Conservation (phyloP, 2,797 vertebrate genomes). For the Malacoctenus gilli region DNA sequence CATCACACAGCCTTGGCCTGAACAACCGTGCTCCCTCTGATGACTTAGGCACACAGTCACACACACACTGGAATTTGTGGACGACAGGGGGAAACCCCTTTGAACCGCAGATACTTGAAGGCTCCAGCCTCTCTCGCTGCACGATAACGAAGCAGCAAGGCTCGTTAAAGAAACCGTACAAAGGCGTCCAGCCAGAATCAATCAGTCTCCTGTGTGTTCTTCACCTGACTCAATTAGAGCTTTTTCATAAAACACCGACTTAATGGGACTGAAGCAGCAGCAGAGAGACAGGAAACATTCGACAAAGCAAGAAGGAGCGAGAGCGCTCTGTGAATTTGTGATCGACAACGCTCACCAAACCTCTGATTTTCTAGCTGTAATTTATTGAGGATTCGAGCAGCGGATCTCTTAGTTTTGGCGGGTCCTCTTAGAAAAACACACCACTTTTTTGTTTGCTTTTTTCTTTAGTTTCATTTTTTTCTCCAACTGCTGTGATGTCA, state of each 20-base stretch:
- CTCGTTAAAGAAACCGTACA: conserved; percentile 49
- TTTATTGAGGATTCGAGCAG: no score
- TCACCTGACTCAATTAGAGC: conserved; percentile 55
- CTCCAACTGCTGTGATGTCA: no score
- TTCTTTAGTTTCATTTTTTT: no score
- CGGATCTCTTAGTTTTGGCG: no score
- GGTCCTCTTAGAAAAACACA: no score
- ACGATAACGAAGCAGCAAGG: conserved; percentile 18
- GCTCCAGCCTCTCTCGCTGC: conserved; percentile 17
- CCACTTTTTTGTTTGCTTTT: no score
- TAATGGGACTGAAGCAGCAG: conserved; percentile 47
- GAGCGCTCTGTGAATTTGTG: no score
- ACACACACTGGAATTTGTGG: conserved; percentile 16
- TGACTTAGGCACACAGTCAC: conserved; percentile 3
- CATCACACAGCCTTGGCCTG: background rate
- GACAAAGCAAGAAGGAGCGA: background rate
- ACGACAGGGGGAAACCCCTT: conserved; percentile 25
- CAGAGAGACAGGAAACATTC: conserved; percentile 11
- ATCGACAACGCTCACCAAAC: no score
- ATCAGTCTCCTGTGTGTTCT: conserved; percentile 49
- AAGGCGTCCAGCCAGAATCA: conserved; percentile 46
- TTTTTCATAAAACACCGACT: conserved; percentile 38
- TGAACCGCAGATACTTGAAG: conserved; percentile 38
- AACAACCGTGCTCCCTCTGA: background rate
- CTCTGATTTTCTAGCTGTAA: no score